phyloP scores from a whole-genome alignment of 2,888 invertebrate species.

The Protonemura montana region DNA sequence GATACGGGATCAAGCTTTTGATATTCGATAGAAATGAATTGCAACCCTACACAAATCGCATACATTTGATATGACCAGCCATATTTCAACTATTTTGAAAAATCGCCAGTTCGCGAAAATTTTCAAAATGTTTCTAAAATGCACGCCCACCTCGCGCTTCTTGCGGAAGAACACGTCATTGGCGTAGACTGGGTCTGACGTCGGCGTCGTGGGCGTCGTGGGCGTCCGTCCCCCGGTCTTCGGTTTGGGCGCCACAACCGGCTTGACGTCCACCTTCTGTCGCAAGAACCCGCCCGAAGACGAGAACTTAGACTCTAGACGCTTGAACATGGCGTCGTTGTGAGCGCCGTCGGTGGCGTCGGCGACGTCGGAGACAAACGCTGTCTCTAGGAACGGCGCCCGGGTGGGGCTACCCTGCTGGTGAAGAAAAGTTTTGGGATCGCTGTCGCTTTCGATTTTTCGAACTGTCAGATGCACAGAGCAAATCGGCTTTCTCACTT shows the following conservation, averaged over 20 bases:
- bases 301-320: slow-evolving; percentile 22
- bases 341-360: neutral
- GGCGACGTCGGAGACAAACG: slow-evolving; percentile 44
- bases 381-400: slow-evolving; percentile 45
- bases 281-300: neutral
- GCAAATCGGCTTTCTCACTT: no score
- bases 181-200: slow-evolving; percentile 26
- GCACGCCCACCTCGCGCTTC: neutral
- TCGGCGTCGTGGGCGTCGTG: neutral
- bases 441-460: neutral
- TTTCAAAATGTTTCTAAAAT: no score
- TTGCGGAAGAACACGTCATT: slow-evolving; percentile 37
- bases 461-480: no score
- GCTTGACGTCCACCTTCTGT: slow-evolving; percentile 31
- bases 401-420: neutral
- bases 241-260: slow-evolving; percentile 20
- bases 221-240: neutral
- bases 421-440: no score
- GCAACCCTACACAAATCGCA: no score
- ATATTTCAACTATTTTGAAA: no score
- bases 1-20: no score
- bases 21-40: no score
- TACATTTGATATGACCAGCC: no score
- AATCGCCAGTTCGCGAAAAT: no score
- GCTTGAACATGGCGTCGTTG: slow-evolving; percentile 27